phyloP scores from a whole-genome alignment of 1,140 invertebrate species.

The Heliothis virescens region DNA sequence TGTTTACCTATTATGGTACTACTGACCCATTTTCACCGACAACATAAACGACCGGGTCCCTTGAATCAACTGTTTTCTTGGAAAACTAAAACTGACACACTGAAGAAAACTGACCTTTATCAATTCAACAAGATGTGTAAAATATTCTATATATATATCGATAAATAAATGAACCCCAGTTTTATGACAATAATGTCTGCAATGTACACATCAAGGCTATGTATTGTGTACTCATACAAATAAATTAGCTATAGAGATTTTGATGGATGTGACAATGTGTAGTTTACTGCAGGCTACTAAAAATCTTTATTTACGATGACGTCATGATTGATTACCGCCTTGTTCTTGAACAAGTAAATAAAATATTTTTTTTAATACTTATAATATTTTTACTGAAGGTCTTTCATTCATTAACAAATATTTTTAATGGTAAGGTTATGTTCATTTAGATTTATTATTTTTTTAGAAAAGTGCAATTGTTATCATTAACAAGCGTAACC shows the following conservation, averaged over 20 bases:
- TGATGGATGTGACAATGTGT: conserved; percentile 4
- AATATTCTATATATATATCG: not conserved
- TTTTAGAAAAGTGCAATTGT: no score
- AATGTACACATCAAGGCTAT: not conserved
- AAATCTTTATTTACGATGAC: not conserved
- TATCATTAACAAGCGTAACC: not conserved
- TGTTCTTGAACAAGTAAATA: conserved; percentile 21
- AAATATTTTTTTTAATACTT: conserved; percentile 8
- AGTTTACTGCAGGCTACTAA: not conserved
- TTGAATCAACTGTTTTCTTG: no score
- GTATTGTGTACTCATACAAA: not conserved
- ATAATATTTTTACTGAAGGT: conserved; percentile 17
- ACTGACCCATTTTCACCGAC: no score
- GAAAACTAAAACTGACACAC: no score
- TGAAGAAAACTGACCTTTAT: no score
- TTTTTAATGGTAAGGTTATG: conserved; percentile 13
- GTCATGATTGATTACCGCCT: not conserved
- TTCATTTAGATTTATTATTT: not conserved
- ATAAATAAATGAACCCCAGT: not conserved
- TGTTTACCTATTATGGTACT: no score
- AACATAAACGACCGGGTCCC: no score
- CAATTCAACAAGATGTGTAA: not conserved
- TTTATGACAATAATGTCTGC: not conserved
- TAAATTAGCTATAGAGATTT: not conserved
- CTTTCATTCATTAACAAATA: not conserved